A percentile compares a stretch with the other conserved stretches of the same genome.
These are phyloP conservation scores for Pseudomyrmex cubaensis DNA, from an alignment of 1,140 invertebrate genomes.

Conservation along the genomic window DNA sequence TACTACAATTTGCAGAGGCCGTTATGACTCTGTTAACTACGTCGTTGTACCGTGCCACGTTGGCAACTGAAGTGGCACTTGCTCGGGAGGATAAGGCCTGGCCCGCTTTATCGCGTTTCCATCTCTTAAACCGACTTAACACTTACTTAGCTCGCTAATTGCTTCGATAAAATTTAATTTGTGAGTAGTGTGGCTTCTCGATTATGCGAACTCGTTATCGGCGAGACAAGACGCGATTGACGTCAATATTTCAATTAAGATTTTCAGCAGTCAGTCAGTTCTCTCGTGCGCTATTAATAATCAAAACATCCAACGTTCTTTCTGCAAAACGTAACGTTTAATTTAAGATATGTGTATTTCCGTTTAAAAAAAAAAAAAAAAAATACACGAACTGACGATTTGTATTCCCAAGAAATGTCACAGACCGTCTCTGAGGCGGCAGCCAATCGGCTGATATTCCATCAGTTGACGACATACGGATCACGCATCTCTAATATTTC, in stretches of 20 bases:
- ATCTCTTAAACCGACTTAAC: slow-evolving; percentile 56
- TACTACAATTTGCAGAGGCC: slow-evolving; percentile 50
- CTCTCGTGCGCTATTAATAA: too few species aligned
- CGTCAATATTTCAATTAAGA: background rate
- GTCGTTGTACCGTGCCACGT: slow-evolving; percentile 39
- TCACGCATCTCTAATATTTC: slow-evolving; percentile 48
- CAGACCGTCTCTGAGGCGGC: background rate
- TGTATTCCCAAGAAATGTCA: background rate
- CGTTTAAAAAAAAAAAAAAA: too few species aligned
- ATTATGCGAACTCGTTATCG: background rate
- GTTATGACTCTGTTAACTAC: slow-evolving; percentile 58
- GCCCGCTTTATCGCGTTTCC: slow-evolving; percentile 37
- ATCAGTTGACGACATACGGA: slow-evolving; percentile 26
- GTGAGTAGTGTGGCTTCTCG: background rate
- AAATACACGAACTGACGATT: too few species aligned
- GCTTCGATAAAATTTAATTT: slow-evolving; percentile 50
- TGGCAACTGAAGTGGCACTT: slow-evolving; percentile 46
- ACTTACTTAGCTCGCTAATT: slow-evolving; percentile 50
- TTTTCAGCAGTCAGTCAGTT: too few species aligned
- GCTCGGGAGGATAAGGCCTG: background rate
- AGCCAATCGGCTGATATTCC: slow-evolving; percentile 30
- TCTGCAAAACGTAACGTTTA: too few species aligned
- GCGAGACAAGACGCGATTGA: background rate
- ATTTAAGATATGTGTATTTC: too few species aligned
- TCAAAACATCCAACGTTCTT: too few species aligned